Base-by-base conservation (phyloP, 2,888 invertebrate species). In the Antheraea assamensis region DNA sequence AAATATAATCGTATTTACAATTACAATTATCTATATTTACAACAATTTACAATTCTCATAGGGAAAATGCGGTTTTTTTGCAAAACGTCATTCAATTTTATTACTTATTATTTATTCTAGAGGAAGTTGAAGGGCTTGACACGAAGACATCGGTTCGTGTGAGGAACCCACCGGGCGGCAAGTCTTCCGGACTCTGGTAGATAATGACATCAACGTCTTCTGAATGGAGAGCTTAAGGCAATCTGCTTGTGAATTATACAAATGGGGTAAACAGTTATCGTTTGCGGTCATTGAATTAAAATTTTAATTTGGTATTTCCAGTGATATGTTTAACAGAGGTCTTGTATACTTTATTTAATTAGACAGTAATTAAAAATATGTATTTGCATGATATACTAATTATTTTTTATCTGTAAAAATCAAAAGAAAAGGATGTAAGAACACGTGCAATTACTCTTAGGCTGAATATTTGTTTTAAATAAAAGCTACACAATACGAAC, bases 91-190 rank as follows among this genome's bases (percentile, higher is more conserved):
- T 55, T n/a, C n/a, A 55, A 55, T 55, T 21, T 24, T 1, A 8
- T 21, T n/a, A 24, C 0, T 58, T 58, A 24, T 58, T 58, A 24
- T 58, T 24, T 3, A 77, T 95, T 95, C 21, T 96, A 97, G 97
- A 97, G 95, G 97, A 98, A 86, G 88, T 96, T 35, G 97, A 97
- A 90, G 97, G 96, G 73, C 92, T 95, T 21, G 96, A 96, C 74
- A 95, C 96, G 80, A 97, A 97, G 85, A 96, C 98, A 0, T 97
- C 97, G 74, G 98, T 98, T 76, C 97, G 97, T 81, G 98, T 98
- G 5, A 96, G 97, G 87, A 97, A 98, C 95, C 98, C 98, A 15
- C 98, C 98, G 2, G 98, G 98, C 80, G 98, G 98, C 72, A 97
- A 97, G 89, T 98, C 98, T 21, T 97, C 98, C 73, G 96, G 96